Base-by-base conservation (phyloP, 2,797 vertebrate genomes). In the Ibycter americanus region DNA sequence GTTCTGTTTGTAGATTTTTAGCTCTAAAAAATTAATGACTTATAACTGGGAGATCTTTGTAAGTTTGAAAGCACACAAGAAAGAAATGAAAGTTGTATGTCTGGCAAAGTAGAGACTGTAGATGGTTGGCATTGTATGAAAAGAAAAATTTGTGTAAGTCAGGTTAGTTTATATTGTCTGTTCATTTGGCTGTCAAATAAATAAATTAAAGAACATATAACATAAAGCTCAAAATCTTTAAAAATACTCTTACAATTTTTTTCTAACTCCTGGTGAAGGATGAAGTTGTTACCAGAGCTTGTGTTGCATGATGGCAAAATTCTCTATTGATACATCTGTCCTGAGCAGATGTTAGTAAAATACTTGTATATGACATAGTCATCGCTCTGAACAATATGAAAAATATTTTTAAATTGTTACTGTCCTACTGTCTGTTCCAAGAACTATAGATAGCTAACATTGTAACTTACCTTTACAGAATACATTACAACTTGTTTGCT, bases 401-500 rank as follows among this genome's bases (percentile, higher is more conserved):
- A 70, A 94, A 63, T 12, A 76, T 40, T 74, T 65, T 26, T 20
- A 54, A 34, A 15, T 78, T 74, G 80, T 90, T 86, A 67, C 17
- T 95, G 38, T 70, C 62, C 70, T 47, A 8, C 47, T 74, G 74
- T 84, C 85, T 65, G 27, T 44, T 46, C 66, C 31, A 44, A 92
- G 67, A 83, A 9, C 70, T n/a, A 51, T 3, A 94, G 92, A 79
- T 84, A 92, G 8, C 56, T 51, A 58, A 65, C 66, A 34, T 23
- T 55, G 62, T 52, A 84, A 46, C 72, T 93, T 62, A 44, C 77
- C 70, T 93, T 87, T 61, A 77, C 72, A 77, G 85, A 72, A 90
- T 56, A 80, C 46, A 87, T 87, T 83, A 77, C 85, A 79, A 79
- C 38, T 47, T 96, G 83, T 89, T 96, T 95, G 83, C 73, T 73